A percentile compares a stretch with the other conserved stretches of the same genome.
Evolutionary conservation across 2,797 vertebrate species (phyloP).

Genomic region (Stomatorhinus walkeri): DNA sequence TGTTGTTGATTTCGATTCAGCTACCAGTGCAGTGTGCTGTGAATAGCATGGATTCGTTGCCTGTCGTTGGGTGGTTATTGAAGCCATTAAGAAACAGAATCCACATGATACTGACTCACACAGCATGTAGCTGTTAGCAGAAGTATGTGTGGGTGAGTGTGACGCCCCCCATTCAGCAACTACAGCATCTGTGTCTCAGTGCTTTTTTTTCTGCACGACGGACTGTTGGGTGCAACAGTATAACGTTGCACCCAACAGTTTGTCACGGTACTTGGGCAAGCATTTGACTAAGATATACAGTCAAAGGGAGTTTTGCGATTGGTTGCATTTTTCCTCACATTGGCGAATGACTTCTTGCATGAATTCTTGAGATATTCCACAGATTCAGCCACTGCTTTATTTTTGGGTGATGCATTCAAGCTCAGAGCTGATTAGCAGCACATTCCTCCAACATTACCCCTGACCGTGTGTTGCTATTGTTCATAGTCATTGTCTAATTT

Average conservation of each 20-base stretch:
- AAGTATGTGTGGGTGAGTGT: constrained; percentile 13
- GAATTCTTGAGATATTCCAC: neutral
- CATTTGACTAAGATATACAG: neutral
- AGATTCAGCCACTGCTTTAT: constrained; percentile 20
- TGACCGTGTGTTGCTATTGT: constrained; percentile 23
- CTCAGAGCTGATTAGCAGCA: neutral
- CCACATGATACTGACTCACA: constrained; percentile 18
- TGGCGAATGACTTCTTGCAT: neutral
- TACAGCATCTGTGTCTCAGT: neutral
- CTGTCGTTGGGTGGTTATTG: constrained; percentile 13
- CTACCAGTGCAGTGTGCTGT: neutral
- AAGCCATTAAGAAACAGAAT: constrained; percentile 18
- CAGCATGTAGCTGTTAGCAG: neutral
- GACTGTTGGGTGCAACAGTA: neutral
- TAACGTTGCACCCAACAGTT: neutral
- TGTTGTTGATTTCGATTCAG: constrained; percentile 8
- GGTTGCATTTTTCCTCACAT: neutral
- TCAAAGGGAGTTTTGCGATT: neutral
- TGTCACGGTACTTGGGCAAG: neutral
- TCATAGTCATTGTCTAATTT: constrained; percentile 13
- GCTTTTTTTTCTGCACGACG: neutral
- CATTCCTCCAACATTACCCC: neutral
- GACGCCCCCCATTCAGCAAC: constrained; percentile 17
- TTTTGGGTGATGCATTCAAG: constrained; percentile 20
- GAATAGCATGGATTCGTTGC: constrained; percentile 7